A percentile compares a stretch with the other conserved stretches of the same genome.
phyloP scores from a whole-genome alignment of 1,140 invertebrate genomes.

The Parapsyche elsis region DNA sequence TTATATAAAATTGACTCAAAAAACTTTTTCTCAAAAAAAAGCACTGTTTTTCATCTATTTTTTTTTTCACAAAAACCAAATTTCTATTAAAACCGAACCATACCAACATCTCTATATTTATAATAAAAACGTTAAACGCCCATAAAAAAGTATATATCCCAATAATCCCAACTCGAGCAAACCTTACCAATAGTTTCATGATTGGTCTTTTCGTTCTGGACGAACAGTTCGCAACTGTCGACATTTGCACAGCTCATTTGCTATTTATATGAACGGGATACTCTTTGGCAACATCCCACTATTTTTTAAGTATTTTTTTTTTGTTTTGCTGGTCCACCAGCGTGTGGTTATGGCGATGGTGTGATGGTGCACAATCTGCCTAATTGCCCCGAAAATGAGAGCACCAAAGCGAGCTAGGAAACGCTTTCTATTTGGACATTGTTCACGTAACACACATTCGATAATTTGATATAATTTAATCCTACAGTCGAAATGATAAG shows the following conservation, averaged over 20 bases:
- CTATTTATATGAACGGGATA: constrained; percentile 36
- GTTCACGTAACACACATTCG: constrained; percentile 17
- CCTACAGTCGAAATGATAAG: too few species aligned
- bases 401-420: constrained; percentile 20
- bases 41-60: too few species aligned
- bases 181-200: constrained; percentile 36
- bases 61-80: too few species aligned
- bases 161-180: not conserved
- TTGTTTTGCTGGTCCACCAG: too few species aligned
- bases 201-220: constrained; percentile 8
- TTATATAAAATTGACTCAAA: too few species aligned
- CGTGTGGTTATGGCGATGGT: constrained; percentile 18
- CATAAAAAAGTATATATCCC: too few species aligned
- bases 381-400: constrained; percentile 41
- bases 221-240: constrained; percentile 4
- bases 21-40: too few species aligned
- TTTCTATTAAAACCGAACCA: too few species aligned
- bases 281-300: constrained; percentile 43
- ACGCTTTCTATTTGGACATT: constrained; percentile 40
- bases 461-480: not conserved
- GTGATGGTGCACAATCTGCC: constrained; percentile 39
- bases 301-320: constrained; percentile 12
- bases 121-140: too few species aligned
- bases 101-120: too few species aligned
- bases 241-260: constrained; percentile 21